Percentiles rank a stretch among this genome's conserved stretches.
Evolutionary conservation across 2,797 vertebrate genomes (phyloP).

Genomic region (Alfaro cultratus): DNA sequence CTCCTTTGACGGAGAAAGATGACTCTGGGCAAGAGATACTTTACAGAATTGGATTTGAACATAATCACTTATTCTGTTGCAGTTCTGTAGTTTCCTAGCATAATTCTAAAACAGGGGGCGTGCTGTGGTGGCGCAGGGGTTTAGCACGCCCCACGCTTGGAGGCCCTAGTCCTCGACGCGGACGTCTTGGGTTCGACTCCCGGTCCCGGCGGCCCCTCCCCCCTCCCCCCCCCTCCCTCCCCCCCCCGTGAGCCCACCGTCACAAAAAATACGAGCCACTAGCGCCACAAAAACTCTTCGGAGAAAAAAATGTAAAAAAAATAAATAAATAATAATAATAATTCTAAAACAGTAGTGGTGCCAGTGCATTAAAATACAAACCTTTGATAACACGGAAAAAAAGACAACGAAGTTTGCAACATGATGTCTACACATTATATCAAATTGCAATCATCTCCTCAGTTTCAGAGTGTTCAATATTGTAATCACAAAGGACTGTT

Average conservation of each 20-base stretch:
- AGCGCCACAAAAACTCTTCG: too few relatives aligned
- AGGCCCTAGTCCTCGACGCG: too few relatives aligned
- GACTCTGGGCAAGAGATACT: neutral
- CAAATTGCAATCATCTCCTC: neutral
- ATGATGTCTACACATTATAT: neutral
- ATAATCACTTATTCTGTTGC: neutral
- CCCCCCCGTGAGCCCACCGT: too few relatives aligned
- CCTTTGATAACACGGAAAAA: neutral
- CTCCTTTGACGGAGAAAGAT: neutral
- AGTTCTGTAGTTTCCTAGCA: neutral
- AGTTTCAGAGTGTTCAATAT: neutral
- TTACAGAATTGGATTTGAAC: neutral
- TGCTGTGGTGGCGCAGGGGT: too few relatives aligned
- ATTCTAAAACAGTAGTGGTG: neutral
- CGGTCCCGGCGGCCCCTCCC: too few relatives aligned
- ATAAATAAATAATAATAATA: too few relatives aligned
- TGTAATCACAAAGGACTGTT: neutral
- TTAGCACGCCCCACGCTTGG: too few relatives aligned
- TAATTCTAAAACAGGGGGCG: neutral
- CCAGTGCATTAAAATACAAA: neutral
- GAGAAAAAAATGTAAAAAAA: too few relatives aligned
- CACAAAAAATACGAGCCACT: too few relatives aligned
- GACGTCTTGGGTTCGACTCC: too few relatives aligned
- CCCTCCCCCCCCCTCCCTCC: too few relatives aligned
- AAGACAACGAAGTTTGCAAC: neutral